phyloP scores from a whole-genome alignment of 2,113 vertebrate genomes.

The Sakesphorus luctuosus region DNA sequence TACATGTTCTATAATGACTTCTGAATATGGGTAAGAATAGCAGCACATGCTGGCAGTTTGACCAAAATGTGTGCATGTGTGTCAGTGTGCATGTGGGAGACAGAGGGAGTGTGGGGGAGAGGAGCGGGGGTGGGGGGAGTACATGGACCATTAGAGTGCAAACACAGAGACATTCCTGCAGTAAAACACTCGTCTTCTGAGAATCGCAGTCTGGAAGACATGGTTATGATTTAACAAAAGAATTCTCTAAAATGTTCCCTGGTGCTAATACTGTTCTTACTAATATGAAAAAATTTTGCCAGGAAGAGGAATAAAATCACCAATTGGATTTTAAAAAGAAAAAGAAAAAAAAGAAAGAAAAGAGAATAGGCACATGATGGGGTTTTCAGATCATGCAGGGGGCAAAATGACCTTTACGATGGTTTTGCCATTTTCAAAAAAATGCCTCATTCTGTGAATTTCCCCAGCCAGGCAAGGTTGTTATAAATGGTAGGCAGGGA shows the following conservation, averaged over 20 bases:
- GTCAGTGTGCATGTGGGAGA: conserved; percentile 8
- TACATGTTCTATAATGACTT: neutral
- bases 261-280: conserved; percentile 32
- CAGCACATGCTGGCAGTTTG: conserved; percentile 15
- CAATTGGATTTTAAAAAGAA: neutral
- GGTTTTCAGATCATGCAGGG: neutral
- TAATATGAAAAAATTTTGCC: neutral
- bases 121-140: neutral
- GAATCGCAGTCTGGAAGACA: neutral
- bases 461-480: neutral
- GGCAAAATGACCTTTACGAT: accelerated
- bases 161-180: conserved; percentile 19
- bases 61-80: neutral
- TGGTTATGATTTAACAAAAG: conserved; percentile 41
- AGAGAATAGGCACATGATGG: neutral
- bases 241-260: conserved; percentile 20
- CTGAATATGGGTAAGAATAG: conserved; percentile 8
- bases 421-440: neutral
- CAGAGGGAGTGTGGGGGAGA: neutral
- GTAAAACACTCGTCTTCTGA: conserved; percentile 39
- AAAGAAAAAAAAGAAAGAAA: neutral
- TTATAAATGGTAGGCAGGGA: conserved; percentile 33
- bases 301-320: neutral
- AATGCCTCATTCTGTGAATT: neutral
- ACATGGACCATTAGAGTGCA: conserved; percentile 9